Percentiles rank a stretch among this genome's conserved stretches.
Conservation (phyloP, 2,113 vertebrate species). For the Leptocoma aspasia region DNA sequence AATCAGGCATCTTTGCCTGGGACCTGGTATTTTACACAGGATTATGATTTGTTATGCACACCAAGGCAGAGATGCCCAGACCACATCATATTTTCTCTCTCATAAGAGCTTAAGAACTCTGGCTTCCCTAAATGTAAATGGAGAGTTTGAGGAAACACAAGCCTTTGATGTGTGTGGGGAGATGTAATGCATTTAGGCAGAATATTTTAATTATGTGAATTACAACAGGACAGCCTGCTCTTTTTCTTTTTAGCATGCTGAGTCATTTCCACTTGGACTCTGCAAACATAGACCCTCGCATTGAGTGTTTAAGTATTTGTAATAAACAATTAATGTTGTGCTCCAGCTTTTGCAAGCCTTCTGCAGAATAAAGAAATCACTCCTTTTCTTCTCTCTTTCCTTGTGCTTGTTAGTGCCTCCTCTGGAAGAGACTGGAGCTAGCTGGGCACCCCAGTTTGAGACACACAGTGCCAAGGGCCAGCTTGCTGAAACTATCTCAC, state of each 20-base stretch:
- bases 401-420: neutral
- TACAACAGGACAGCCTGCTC: conserved; percentile 31
- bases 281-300: conserved; percentile 13
- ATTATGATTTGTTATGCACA: neutral
- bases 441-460: neutral
- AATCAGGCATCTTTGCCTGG: neutral
- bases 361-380: neutral
- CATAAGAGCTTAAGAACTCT: neutral
- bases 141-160: conserved; percentile 28
- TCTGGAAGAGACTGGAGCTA: neutral
- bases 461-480: neutral
- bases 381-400: neutral
- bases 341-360: neutral
- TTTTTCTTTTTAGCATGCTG: conserved; percentile 30
- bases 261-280: conserved; percentile 63
- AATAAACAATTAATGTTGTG: conserved; percentile 28
- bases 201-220: conserved; percentile 61
- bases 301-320: conserved; percentile 28
- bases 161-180: conserved; percentile 42
- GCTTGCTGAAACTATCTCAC: neutral
- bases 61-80: neutral
- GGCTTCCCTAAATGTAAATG: conserved; percentile 34
- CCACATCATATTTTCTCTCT: neutral
- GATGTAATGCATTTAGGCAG: conserved; percentile 37
- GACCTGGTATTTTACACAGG: neutral